Evolutionary conservation across 2,797 vertebrate species (phyloP), one percentile per base, ranked within the genome.

Genomic region (Sebastes trivittatus): DNA sequence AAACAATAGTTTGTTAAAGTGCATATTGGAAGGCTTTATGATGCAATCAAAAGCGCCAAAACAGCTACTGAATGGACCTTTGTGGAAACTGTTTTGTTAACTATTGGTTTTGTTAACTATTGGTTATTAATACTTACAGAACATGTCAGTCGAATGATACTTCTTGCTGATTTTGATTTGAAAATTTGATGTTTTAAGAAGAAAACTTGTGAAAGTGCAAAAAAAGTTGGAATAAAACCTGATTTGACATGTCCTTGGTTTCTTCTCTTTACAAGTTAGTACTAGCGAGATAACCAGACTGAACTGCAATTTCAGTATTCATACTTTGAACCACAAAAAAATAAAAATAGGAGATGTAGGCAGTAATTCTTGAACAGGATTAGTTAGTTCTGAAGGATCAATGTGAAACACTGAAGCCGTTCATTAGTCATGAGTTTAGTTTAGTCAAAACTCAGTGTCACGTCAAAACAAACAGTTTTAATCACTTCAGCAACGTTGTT

Each of bases 351-450:
- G 7, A 55, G 3, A 59, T 34, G 11, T 23, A 54, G 3, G 62
- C 7, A 49, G 22, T 11, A 30, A 4, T 27, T 67, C 27, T 67
- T 66, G 69, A 58, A 69, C 72, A 62, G 29, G 42, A 46, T 71
- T 56, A n/a, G 30, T 88, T 78, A 82, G 64, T 55, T 77, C 68
- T n/a, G 1, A 1, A 68, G 29, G 54, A 75, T 74, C 71, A 64
- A 36, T 56, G 27, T 38, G 46, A 77, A 77, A 83, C 42, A 68
- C 25, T 42, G 70, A 77, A 78, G 71, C 72, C 7, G 36, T 75
- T 78, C 38, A 82, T 87, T 85, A 91, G 82, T 79, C 54, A 55
- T 55, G 11, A 74, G 60, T 67, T 80, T 30, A 72, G 63, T 77
- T 52, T 29, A 61, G 82, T 71, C 61, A 64, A 72, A 72, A 38